Conservation (phyloP, 1,140 invertebrate species). For the Drosophila persimilis region DNA sequence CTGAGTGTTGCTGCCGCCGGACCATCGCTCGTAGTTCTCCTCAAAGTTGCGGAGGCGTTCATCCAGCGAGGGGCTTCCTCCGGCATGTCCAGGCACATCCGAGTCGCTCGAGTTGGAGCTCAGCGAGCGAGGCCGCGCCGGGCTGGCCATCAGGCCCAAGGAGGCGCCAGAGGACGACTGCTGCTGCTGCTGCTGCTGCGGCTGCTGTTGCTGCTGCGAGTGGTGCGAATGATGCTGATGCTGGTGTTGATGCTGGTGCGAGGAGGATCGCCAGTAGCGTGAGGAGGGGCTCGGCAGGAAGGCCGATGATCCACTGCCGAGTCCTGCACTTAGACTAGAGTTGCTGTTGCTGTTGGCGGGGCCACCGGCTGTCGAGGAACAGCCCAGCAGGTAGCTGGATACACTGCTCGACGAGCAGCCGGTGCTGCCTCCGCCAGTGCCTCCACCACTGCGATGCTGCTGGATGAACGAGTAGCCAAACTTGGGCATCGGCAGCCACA, state of each 20-base stretch:
- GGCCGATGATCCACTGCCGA: slow-evolving; percentile 38
- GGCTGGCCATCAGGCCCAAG: slow-evolving; percentile 81
- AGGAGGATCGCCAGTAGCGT: slow-evolving; percentile 74
- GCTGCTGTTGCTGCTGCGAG: slow-evolving; percentile 44
- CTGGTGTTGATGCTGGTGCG: slow-evolving; percentile 67
- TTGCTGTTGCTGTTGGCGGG: slow-evolving; percentile 49
- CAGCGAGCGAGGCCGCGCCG: slow-evolving; percentile 85
- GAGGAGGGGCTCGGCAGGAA: slow-evolving; percentile 71
- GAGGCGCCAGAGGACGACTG: slow-evolving; percentile 43
- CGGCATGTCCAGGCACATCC: slow-evolving; percentile 84
- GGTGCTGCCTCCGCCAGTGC: slow-evolving; percentile 18
- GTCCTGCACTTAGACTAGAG: slow-evolving; percentile 76
- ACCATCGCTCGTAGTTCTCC: slow-evolving; percentile 96
- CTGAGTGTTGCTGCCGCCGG: slow-evolving; percentile 85
- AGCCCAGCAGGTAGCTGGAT: slow-evolving; percentile 38
- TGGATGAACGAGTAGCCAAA: slow-evolving; percentile 90
- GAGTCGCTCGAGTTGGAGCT: slow-evolving; percentile 86
- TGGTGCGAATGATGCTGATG: slow-evolving; percentile 68
- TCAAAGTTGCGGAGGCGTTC: slow-evolving; percentile 94
- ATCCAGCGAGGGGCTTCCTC: slow-evolving; percentile 88
- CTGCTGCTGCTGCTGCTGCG: slow-evolving; percentile 42
- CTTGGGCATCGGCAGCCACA: slow-evolving; percentile 92
- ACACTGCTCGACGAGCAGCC: too few species aligned
- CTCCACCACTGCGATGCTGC: slow-evolving; percentile 21
- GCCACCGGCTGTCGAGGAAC: slow-evolving; percentile 24